Evolutionary conservation across 1,140 invertebrate genomes (phyloP).

Genomic region (Mesaphorura yosii): DNA sequence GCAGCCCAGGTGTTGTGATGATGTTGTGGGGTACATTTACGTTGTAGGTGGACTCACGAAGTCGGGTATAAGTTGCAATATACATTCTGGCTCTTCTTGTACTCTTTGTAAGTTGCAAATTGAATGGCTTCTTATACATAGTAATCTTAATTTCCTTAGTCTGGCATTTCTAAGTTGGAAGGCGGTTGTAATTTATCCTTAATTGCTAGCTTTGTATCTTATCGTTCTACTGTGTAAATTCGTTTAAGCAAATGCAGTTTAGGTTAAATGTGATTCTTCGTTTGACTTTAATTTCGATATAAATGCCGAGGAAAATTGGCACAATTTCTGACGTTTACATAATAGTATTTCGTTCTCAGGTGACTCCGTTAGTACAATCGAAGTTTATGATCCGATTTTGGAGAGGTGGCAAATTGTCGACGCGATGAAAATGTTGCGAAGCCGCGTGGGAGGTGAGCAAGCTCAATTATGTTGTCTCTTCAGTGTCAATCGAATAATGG

Average conservation of each 20-base stretch:
- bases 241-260: no score
- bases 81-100: conserved; percentile 1
- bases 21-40: conserved; percentile 66
- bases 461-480: not conserved
- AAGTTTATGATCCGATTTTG: conserved; percentile 65
- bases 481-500: not conserved
- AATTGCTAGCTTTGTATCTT: no score
- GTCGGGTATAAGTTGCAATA: conserved; percentile 43
- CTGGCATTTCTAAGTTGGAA: not conserved
- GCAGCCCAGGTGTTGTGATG: conserved; percentile 61
- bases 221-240: no score
- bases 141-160: not conserved
- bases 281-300: no score
- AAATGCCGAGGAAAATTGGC: no score
- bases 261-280: no score
- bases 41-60: conserved; percentile 78
- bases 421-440: conserved; percentile 72
- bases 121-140: not conserved
- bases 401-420: conserved; percentile 66
- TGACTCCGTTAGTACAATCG: conserved; percentile 74
- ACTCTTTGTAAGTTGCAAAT: not conserved
- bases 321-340: no score
- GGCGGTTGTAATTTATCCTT: no score
- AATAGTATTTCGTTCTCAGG: no score
- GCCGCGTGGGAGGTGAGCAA: conserved; percentile 54